Conservation (phyloP, 2,113 vertebrate species). For the Thamnophis sirtalis region DNA sequence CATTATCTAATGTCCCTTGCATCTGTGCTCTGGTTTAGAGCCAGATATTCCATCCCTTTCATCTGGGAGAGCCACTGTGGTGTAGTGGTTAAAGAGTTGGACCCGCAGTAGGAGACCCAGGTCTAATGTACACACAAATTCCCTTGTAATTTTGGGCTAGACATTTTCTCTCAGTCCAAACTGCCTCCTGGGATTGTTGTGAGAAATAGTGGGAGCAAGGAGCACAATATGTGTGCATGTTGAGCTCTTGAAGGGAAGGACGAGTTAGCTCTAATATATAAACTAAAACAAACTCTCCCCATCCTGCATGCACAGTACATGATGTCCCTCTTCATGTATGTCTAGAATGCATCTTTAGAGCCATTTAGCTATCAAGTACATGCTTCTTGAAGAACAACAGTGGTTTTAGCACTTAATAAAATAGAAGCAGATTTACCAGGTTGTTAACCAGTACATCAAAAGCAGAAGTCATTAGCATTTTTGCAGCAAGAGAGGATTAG, state of each 20-base stretch:
- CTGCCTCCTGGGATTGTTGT: neutral
- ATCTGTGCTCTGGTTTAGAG: neutral
- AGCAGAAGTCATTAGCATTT: conserved; percentile 7
- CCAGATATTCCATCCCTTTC: neutral
- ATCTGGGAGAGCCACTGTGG: neutral
- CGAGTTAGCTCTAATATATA: neutral
- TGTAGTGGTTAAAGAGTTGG: neutral
- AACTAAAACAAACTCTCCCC: neutral
- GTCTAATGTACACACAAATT: neutral
- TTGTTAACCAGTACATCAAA: conserved; percentile 6
- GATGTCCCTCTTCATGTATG: neutral
- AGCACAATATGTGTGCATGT: neutral
- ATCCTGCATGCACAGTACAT: neutral
- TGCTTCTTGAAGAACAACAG: conserved; percentile 12
- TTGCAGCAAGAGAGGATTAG: conserved; percentile 20
- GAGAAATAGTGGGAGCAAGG: neutral
- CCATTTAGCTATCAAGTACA: neutral
- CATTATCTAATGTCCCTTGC: neutral
- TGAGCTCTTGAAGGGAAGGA: neutral
- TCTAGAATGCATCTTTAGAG: neutral
- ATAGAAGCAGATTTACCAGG: neutral
- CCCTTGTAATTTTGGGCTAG: neutral
- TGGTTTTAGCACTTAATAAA: conserved; percentile 30
- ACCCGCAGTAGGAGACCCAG: neutral
- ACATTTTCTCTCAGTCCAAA: neutral